A percentile compares a stretch with the other conserved stretches of the same genome.
phyloP scores from a whole-genome alignment of 2,797 vertebrate species.

The Octomys mimax region DNA sequence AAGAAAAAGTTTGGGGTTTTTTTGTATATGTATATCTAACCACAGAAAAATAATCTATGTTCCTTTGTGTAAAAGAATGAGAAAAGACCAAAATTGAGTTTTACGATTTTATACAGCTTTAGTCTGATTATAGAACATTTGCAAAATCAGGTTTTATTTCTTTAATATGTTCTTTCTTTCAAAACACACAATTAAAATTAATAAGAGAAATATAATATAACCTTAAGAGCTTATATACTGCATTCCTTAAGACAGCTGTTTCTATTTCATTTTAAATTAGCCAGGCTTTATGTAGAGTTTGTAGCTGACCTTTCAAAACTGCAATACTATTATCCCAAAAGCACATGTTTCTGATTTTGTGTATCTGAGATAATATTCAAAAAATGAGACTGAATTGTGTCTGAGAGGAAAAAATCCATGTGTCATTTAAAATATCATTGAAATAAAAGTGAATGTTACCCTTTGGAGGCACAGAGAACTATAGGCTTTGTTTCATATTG shows the following conservation, averaged over 20 bases:
- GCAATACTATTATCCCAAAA: conserved; percentile 82
- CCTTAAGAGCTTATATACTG: conserved; percentile 84
- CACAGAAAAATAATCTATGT: not conserved
- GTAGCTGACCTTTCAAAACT: conserved; percentile 85
- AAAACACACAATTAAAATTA: conserved; percentile 87
- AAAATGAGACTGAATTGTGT: conserved; percentile 85
- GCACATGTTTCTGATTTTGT: conserved; percentile 90
- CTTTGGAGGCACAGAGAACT: conserved; percentile 69
- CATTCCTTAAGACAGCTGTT: conserved; percentile 88
- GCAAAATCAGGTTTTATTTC: conserved; percentile 69
- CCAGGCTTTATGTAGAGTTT: conserved; percentile 85
- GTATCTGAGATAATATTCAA: conserved; percentile 88
- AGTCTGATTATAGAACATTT: conserved; percentile 51
- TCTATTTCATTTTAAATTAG: conserved; percentile 89
- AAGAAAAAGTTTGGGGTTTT: not conserved
- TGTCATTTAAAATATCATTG: conserved; percentile 83
- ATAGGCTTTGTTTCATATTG: conserved; percentile 69
- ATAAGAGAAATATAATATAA: conserved; percentile 85
- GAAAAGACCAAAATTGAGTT: conserved; percentile 28
- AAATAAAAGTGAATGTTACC: conserved; percentile 81
- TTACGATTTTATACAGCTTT: conserved; percentile 61
- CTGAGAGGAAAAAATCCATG: conserved; percentile 73
- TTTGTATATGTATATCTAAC: not conserved
- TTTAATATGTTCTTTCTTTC: conserved; percentile 84
- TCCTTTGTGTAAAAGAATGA: conserved; percentile 24